Percentiles rank a stretch among this genome's conserved stretches.
These are phyloP conservation scores for Chrysemys picta DNA, from an alignment of 2,113 vertebrate species.

Conservation along the genomic window DNA sequence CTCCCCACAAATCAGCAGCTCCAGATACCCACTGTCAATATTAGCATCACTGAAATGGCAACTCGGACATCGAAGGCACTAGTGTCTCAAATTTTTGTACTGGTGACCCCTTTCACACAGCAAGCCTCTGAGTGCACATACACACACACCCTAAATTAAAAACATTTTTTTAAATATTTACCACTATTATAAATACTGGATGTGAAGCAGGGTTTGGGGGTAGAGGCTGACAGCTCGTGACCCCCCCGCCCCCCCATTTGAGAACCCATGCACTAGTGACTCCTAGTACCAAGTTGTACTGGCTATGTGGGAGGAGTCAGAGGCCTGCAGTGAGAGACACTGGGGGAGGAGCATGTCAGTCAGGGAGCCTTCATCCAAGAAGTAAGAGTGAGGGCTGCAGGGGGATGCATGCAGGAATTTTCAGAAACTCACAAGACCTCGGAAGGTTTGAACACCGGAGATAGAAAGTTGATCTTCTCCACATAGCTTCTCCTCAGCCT, in stretches of 20 bases:
- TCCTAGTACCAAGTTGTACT: not conserved
- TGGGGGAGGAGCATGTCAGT: not conserved
- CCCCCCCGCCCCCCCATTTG: too few relatives aligned
- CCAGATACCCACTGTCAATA: not conserved
- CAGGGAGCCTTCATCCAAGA: not conserved
- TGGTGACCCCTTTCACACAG: too few relatives aligned
- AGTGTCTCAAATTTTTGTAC: not conserved
- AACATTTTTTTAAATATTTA: too few relatives aligned
- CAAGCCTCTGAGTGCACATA: too few relatives aligned
- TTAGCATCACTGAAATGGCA: not conserved
- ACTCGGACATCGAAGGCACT: not conserved
- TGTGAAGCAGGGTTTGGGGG: too few relatives aligned
- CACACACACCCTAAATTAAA: too few relatives aligned
- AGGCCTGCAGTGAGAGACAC: not conserved
- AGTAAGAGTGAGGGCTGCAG: not conserved
- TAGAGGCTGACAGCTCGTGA: too few relatives aligned
- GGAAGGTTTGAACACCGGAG: slow-evolving; percentile 81
- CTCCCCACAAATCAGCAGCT: not conserved
- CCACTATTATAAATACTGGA: too few relatives aligned
- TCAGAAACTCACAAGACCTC: slow-evolving; percentile 92
- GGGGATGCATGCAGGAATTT: not conserved
- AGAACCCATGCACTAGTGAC: accelerated
- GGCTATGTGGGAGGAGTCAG: not conserved
- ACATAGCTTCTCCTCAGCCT: slow-evolving; percentile 87
- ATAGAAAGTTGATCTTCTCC: slow-evolving; percentile 85